These are phyloP conservation scores for Limonius californicus DNA, from an alignment of 1,140 invertebrate genomes.

Conservation along the genomic window DNA sequence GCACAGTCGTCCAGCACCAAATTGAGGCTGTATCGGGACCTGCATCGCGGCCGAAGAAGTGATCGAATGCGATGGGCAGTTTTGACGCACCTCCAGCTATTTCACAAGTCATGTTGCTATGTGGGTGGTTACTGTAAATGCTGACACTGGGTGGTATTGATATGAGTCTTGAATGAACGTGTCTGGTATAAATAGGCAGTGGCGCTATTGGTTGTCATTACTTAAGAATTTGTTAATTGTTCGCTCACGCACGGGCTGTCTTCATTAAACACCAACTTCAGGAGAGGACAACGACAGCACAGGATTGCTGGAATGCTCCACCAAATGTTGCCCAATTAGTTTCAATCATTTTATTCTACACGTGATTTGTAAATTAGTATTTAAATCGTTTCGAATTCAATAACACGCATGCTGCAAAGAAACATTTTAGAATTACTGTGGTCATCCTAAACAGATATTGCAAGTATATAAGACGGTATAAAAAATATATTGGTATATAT, in stretches of 20 bases:
- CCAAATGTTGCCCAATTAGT: too few relatives aligned
- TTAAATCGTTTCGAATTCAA: too few relatives aligned
- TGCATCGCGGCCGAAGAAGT: not conserved
- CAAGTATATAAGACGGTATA: too few relatives aligned
- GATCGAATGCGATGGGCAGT: constrained; percentile 4
- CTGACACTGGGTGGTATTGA: constrained; percentile 17
- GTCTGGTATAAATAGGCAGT: not conserved
- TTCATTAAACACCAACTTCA: not conserved
- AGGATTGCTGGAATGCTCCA: too few relatives aligned
- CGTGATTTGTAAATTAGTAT: too few relatives aligned
- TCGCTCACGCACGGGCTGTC: not conserved
- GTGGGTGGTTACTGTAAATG: constrained; percentile 22
- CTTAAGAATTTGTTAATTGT: constrained; percentile 11
- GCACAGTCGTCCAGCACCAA: constrained; percentile 13
- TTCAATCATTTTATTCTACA: too few relatives aligned
- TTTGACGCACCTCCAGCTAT: constrained; percentile 15
- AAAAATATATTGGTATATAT: too few relatives aligned
- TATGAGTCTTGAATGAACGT: constrained; percentile 7
- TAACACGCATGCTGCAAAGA: too few relatives aligned
- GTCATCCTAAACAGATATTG: too few relatives aligned
- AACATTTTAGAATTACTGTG: too few relatives aligned
- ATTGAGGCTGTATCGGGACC: not conserved
- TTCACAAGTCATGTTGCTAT: constrained; percentile 20
- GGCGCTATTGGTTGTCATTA: constrained; percentile 8
- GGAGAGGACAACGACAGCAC: not conserved